Conservation (phyloP, 92 coral and sea anemone genomes). For the Galaxea fascicularis region DNA sequence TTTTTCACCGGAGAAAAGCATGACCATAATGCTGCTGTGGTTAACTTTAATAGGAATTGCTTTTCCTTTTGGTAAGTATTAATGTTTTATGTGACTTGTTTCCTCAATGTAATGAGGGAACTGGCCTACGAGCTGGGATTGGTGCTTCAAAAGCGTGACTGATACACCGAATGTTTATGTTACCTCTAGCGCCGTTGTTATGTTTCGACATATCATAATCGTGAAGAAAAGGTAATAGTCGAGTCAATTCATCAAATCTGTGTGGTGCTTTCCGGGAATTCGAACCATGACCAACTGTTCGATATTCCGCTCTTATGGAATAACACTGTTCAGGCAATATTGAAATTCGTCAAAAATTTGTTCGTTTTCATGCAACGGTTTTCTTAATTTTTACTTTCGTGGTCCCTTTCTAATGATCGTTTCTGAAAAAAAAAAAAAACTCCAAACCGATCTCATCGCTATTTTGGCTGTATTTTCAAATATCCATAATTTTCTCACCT, state of each 20-base stretch:
- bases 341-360: neutral
- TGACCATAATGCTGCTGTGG: neutral
- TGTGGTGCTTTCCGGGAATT: neutral
- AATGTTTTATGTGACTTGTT: neutral
- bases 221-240: neutral
- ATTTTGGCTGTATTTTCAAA: neutral
- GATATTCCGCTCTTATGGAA: neutral
- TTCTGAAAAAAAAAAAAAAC: neutral
- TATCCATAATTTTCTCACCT: neutral
- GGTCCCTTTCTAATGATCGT: too few species aligned
- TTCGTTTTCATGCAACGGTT: neutral
- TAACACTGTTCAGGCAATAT: neutral
- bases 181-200: neutral
- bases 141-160: neutral
- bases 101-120: neutral
- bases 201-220: too few species aligned
- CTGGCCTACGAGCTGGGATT: neutral
- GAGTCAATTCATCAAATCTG: neutral
- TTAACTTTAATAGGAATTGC: neutral
- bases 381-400: neutral
- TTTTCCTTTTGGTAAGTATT: constrained; percentile 18
- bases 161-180: neutral
- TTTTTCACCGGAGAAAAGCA: neutral
- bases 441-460: neutral
- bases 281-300: neutral